Evolutionary conservation across 2,888 invertebrate species (phyloP).

Genomic region (Andrena minutula): DNA sequence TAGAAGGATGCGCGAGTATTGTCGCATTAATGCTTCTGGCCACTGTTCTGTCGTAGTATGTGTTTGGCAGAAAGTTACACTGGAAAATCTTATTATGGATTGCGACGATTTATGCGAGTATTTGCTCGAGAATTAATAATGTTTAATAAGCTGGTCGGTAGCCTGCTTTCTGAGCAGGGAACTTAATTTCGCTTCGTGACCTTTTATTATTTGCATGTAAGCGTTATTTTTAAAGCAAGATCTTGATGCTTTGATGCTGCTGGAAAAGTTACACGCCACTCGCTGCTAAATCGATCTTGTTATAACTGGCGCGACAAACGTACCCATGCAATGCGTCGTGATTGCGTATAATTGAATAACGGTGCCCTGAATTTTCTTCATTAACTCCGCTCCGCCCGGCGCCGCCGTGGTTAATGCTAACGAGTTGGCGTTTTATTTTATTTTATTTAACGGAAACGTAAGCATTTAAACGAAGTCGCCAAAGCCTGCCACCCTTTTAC

Average conservation of each 20-base stretch:
- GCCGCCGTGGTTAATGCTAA: constrained; percentile 31
- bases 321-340: constrained; percentile 50
- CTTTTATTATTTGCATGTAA: background rate
- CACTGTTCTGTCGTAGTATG: no score
- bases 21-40: background rate
- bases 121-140: background rate
- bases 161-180: background rate
- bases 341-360: constrained; percentile 69
- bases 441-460: constrained; percentile 24
- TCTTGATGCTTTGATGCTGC: background rate
- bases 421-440: constrained; percentile 49
- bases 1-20: no score
- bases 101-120: no score
- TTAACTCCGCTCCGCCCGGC: constrained; percentile 46
- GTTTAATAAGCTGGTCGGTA: background rate
- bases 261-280: background rate
- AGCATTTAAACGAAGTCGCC: constrained; percentile 30
- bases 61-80: no score
- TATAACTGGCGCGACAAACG: constrained; percentile 58
- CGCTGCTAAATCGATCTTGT: constrained; percentile 50
- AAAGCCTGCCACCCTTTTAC: background rate
- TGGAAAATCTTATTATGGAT: no score
- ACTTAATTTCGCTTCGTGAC: background rate
- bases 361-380: constrained; percentile 62
- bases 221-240: background rate